A percentile compares a stretch with the other conserved stretches of the same genome.
Evolutionary conservation across 2,888 invertebrate genomes (phyloP).

Genomic region (Argyra leucocephala): DNA sequence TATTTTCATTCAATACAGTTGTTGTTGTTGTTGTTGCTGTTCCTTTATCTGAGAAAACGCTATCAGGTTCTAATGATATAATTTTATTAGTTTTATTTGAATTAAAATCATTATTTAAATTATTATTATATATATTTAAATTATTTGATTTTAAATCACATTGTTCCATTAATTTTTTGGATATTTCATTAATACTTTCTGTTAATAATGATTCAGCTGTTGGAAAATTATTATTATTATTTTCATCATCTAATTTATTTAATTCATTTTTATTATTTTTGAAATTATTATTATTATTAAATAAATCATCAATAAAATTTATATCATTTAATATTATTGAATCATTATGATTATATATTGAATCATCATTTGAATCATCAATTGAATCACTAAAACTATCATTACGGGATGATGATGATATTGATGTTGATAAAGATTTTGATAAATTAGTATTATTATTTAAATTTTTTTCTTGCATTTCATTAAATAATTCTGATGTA

Average conservation of each 20-base stretch:
- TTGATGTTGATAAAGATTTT: constrained; percentile 22
- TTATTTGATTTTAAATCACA: constrained; percentile 28
- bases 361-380: constrained; percentile 34
- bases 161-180: constrained; percentile 43
- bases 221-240: constrained; percentile 20
- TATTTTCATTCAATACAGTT: too few species aligned
- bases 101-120: constrained; percentile 20
- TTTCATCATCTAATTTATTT: constrained; percentile 7
- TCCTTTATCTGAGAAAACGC: constrained; percentile 15
- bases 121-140: constrained; percentile 23
- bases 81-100: constrained; percentile 13
- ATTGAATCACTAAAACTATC: constrained; percentile 34
- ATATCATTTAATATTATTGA: constrained; percentile 39
- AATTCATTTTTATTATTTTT: constrained; percentile 1
- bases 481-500: constrained; percentile 1
- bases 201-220: constrained; percentile 38
- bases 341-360: background rate
- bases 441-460: constrained; percentile 9
- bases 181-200: constrained; percentile 43
- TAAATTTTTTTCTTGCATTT: background rate
- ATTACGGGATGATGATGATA: constrained; percentile 18
- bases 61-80: constrained; percentile 23
- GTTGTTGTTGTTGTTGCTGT: background rate
- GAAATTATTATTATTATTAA: constrained; percentile 26
- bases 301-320: constrained; percentile 39